phyloP scores from a whole-genome alignment of 2,113 vertebrate species.

The Isichthys henryi region DNA sequence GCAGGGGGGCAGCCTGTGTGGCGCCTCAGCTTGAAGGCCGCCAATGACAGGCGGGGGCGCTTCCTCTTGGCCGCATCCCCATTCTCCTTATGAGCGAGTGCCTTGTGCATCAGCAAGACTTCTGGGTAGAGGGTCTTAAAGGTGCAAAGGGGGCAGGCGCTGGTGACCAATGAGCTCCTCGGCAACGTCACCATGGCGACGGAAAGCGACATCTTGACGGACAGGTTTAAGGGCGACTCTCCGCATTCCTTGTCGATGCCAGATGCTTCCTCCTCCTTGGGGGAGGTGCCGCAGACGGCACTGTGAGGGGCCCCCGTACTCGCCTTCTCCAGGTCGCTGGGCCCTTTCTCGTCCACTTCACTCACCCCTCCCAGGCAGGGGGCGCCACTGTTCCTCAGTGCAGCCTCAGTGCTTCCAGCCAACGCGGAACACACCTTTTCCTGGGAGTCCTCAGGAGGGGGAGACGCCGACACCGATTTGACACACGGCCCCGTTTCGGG shows the following conservation, averaged over 20 bases:
- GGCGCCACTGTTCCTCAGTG: constrained; percentile 12
- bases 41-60: constrained; percentile 36
- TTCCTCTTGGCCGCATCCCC: constrained; percentile 51
- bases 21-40: constrained; percentile 50
- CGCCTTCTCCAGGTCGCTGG: background rate
- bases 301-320: too few species aligned
- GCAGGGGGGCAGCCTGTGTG: constrained; percentile 85
- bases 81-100: constrained; percentile 76
- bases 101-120: constrained; percentile 81
- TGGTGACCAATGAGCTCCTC: constrained; percentile 51
- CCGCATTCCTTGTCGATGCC: constrained; percentile 35
- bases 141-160: constrained; percentile 70
- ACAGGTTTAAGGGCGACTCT: constrained; percentile 76
- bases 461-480: constrained; percentile 33
- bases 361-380: background rate
- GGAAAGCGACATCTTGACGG: constrained; percentile 53
- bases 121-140: constrained; percentile 86
- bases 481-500: constrained; percentile 50
- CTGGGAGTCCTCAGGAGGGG: constrained; percentile 27
- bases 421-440: constrained; percentile 27
- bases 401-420: constrained; percentile 28
- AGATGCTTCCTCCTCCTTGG: constrained; percentile 37
- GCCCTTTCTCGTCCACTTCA: background rate
- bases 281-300: background rate
- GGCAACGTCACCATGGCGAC: constrained; percentile 51